Percentiles rank a stretch among this genome's conserved stretches.
phyloP scores from a whole-genome alignment of 2,113 vertebrate genomes.

The Casuarius casuarius region DNA sequence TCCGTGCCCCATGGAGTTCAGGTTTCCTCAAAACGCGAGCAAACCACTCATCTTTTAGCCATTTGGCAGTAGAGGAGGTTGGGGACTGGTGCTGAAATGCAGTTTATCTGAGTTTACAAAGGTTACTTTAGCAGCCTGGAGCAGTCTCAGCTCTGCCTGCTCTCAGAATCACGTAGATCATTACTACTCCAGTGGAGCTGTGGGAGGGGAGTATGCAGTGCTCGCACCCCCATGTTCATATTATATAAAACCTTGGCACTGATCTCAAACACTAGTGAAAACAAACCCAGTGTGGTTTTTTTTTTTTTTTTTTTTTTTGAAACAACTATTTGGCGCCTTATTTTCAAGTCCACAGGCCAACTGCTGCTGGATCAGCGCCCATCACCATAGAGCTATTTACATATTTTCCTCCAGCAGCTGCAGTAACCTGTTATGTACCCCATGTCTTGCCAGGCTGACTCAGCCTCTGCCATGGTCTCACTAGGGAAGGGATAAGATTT shows the following conservation, averaged over 20 bases:
- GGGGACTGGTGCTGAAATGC: not conserved
- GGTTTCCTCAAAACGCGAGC: not conserved
- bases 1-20: fast-evolving
- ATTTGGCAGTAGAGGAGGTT: not conserved
- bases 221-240: not conserved
- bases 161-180: not conserved
- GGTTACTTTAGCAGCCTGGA: not conserved
- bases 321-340: not conserved
- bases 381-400: not conserved
- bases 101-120: not conserved
- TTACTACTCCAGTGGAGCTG: fast-evolving
- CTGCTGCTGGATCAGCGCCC: not conserved
- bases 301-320: not conserved
- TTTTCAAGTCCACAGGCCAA: constrained; percentile 21
- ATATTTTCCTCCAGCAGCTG: not conserved
- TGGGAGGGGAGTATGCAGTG: not conserved
- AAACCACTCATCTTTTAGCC: not conserved
- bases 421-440: not conserved
- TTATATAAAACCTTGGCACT: not conserved
- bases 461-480: not conserved
- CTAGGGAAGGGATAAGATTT: not conserved
- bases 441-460: not conserved
- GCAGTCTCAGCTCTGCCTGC: not conserved
- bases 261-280: not conserved
- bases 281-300: not conserved